Conservation (phyloP, 2,113 vertebrate genomes). For the Coryphaenoides rupestris region DNA sequence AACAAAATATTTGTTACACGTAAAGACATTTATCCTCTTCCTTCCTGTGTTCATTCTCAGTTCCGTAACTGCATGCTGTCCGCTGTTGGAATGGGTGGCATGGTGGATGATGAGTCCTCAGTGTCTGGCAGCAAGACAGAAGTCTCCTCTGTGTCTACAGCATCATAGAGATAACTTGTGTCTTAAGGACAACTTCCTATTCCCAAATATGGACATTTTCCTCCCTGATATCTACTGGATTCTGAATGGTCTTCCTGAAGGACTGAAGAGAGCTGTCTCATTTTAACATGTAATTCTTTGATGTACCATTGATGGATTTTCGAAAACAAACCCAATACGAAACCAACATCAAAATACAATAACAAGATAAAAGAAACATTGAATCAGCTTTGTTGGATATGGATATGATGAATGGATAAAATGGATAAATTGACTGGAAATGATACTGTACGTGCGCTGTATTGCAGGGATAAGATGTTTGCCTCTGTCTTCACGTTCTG, state of each 20-base stretch:
- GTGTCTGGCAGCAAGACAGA: conserved; percentile 81
- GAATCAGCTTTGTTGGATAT: too few relatives aligned
- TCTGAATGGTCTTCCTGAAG: too few relatives aligned
- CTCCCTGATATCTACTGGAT: neutral
- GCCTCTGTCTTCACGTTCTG: too few relatives aligned
- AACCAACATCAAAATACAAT: too few relatives aligned
- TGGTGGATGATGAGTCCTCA: conserved; percentile 76
- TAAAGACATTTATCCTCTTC: neutral
- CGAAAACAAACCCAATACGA: neutral
- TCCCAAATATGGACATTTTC: neutral
- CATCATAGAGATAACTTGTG: neutral
- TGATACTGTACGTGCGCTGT: neutral
- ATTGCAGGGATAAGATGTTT: too few relatives aligned
- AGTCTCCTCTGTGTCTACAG: conserved; percentile 63
- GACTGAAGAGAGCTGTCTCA: too few relatives aligned
- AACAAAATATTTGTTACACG: neutral
- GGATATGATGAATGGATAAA: too few relatives aligned
- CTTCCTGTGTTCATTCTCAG: conserved; percentile 49
- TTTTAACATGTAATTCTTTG: neutral
- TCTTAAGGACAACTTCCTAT: neutral
- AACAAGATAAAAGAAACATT: too few relatives aligned
- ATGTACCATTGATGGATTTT: neutral
- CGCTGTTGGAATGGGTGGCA: conserved; percentile 77
- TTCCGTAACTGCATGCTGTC: conserved; percentile 83
- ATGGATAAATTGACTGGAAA: too few relatives aligned